These are phyloP conservation scores for Otolemur crassicaudatus DNA, from an alignment of 2,797 vertebrate species.

Conservation along the genomic window DNA sequence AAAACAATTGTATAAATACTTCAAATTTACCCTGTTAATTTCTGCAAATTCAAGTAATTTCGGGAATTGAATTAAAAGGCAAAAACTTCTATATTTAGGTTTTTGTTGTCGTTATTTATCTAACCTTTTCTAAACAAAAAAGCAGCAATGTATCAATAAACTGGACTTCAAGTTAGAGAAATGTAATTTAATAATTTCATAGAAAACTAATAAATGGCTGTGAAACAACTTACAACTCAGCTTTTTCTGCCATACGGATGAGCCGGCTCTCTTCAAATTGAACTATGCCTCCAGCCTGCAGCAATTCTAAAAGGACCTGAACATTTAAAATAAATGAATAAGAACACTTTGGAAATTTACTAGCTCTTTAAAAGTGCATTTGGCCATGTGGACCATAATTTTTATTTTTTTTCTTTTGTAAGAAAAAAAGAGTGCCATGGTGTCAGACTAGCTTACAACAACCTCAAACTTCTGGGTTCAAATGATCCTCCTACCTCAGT, in stretches of 20 bases:
- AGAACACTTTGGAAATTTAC: slow-evolving; percentile 6
- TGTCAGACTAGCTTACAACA: too few relatives aligned
- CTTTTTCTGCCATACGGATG: slow-evolving; percentile 94
- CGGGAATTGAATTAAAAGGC: slow-evolving; percentile 21
- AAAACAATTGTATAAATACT: slow-evolving; percentile 54
- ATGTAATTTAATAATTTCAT: background rate
- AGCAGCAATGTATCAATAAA: background rate
- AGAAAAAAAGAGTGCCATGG: too few relatives aligned
- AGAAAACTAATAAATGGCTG: slow-evolving; percentile 1
- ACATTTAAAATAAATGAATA: slow-evolving; percentile 62
- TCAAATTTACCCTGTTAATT: slow-evolving; percentile 35
- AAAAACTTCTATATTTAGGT: slow-evolving; percentile 39
- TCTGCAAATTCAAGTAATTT: slow-evolving; percentile 58
- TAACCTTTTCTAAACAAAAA: slow-evolving; percentile 39
- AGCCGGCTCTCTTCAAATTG: slow-evolving; percentile 96
- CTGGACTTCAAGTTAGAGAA: slow-evolving; percentile 42
- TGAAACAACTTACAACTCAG: slow-evolving; percentile 94
- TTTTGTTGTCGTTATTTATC: slow-evolving; percentile 9
- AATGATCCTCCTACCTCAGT: too few relatives aligned
- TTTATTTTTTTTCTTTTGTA: background rate
- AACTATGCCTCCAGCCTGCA: slow-evolving; percentile 96
- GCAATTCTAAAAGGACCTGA: slow-evolving; percentile 96
- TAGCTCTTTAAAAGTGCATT: slow-evolving; percentile 3
- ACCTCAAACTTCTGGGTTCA: too few relatives aligned
- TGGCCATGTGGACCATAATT: background rate